These are phyloP conservation scores for Formica selysi DNA, from an alignment of 1,140 invertebrate genomes.

Conservation along the genomic window DNA sequence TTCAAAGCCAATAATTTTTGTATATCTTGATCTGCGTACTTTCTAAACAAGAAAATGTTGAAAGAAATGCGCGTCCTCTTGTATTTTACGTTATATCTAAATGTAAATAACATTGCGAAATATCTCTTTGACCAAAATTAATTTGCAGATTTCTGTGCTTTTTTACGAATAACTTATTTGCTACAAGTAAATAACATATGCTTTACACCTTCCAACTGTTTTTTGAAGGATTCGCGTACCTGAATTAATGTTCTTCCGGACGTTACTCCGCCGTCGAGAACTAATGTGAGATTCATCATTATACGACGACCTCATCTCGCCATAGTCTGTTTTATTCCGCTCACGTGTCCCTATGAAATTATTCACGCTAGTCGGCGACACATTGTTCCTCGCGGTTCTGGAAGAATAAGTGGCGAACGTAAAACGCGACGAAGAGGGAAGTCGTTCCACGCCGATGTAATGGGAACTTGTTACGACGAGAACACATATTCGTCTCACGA, in stretches of 20 bases:
- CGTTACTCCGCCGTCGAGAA: not conserved
- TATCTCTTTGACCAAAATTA: not conserved
- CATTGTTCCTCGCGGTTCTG: constrained; percentile 56
- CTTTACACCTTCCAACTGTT: not conserved
- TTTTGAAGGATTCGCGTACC: constrained; percentile 4
- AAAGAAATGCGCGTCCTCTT: not conserved
- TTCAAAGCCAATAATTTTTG: not conserved
- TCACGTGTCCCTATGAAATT: constrained; percentile 57
- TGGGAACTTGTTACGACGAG: constrained; percentile 4
- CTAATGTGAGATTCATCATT: constrained; percentile 54
- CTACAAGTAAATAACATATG: constrained; percentile 6
- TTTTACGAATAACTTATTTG: not conserved
- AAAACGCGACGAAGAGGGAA: constrained; percentile 22
- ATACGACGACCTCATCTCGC: constrained; percentile 40
- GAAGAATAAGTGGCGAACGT: constrained; percentile 52
- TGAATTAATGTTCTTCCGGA: not conserved
- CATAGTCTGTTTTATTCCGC: constrained; percentile 43
- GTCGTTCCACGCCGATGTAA: constrained; percentile 3
- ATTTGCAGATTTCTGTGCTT: not conserved
- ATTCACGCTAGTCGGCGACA: constrained; percentile 54
- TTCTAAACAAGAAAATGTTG: not conserved
- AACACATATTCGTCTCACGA: constrained; percentile 26
- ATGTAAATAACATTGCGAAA: not conserved
- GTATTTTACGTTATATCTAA: constrained; percentile 1
- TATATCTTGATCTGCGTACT: not conserved